Evolutionary conservation across 2,113 vertebrate species (phyloP).

Genomic region (Anarhynchus alexandrinus): DNA sequence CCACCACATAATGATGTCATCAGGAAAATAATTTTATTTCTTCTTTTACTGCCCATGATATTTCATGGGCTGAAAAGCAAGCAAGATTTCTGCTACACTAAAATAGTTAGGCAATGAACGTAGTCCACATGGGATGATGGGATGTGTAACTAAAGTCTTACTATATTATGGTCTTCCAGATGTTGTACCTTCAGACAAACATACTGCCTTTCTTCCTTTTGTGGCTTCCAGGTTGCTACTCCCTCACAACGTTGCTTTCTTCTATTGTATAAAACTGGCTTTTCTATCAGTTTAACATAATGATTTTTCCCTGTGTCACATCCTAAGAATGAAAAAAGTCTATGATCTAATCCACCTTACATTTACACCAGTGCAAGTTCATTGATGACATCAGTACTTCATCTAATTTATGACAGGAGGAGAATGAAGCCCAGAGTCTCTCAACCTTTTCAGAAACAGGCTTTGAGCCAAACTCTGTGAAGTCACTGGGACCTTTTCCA

Average conservation of each 20-base stretch:
- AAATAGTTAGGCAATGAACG: not conserved
- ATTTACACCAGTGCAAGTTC: not conserved
- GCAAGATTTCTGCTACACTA: not conserved
- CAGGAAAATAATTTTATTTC: not conserved
- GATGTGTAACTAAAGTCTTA: not conserved
- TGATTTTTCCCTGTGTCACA: not conserved
- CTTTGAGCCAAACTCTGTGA: not conserved
- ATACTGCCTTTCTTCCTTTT: not conserved
- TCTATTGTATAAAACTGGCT: not conserved
- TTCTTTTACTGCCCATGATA: not conserved
- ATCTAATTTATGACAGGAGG: not conserved
- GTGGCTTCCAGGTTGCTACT: not conserved
- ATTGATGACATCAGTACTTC: not conserved
- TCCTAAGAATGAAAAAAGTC: not conserved
- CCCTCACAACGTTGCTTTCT: not conserved
- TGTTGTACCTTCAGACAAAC: not conserved
- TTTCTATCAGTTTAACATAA: not conserved
- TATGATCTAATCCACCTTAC: not conserved
- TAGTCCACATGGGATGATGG: not conserved
- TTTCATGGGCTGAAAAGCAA: not conserved
- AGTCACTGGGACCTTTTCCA: not conserved
- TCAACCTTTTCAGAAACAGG: not conserved
- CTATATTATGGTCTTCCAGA: not conserved
- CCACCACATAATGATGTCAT: not conserved
- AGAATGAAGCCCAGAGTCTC: not conserved